Percentiles rank a stretch among this genome's conserved stretches.
phyloP scores from a whole-genome alignment of 2,113 vertebrate genomes.

The Mungos mungo region DNA sequence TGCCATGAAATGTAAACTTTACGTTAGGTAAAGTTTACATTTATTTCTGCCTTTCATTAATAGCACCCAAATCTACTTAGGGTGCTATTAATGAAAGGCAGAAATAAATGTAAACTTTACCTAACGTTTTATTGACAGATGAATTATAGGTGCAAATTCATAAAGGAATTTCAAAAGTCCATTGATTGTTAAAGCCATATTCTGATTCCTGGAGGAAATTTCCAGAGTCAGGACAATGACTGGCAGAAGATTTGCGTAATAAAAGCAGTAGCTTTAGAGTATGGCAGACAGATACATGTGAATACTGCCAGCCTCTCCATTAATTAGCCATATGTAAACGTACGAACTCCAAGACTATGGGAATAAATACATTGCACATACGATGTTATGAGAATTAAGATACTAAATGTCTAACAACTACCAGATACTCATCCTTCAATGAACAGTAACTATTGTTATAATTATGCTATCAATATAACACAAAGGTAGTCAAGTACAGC shows the following conservation, averaged over 20 bases:
- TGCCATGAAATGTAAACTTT: too few species aligned
- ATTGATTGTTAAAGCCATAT: not conserved
- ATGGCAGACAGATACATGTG: not conserved
- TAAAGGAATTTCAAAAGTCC: slow-evolving; percentile 28
- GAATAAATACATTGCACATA: not conserved
- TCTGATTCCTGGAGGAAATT: slow-evolving; percentile 32
- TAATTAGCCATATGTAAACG: not conserved
- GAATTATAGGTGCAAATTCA: slow-evolving; percentile 47
- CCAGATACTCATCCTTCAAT: not conserved
- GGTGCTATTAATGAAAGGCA: not conserved
- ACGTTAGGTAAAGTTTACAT: not conserved
- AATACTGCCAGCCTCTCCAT: not conserved
- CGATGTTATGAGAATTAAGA: not conserved
- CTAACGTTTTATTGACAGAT: not conserved
- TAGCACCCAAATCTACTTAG: not conserved
- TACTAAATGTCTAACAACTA: not conserved
- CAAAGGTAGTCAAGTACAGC: not conserved
- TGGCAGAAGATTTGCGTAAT: not conserved
- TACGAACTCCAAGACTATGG: not conserved
- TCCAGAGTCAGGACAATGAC: not conserved
- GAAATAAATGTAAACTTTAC: not conserved
- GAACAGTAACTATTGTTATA: slow-evolving; percentile 30
- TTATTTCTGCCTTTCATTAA: slow-evolving; percentile 28
- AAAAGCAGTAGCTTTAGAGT: not conserved
- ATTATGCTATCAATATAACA: not conserved